Evolutionary conservation across 2,113 vertebrate species (phyloP).

Genomic region (Campylomormyrus tamandua): DNA sequence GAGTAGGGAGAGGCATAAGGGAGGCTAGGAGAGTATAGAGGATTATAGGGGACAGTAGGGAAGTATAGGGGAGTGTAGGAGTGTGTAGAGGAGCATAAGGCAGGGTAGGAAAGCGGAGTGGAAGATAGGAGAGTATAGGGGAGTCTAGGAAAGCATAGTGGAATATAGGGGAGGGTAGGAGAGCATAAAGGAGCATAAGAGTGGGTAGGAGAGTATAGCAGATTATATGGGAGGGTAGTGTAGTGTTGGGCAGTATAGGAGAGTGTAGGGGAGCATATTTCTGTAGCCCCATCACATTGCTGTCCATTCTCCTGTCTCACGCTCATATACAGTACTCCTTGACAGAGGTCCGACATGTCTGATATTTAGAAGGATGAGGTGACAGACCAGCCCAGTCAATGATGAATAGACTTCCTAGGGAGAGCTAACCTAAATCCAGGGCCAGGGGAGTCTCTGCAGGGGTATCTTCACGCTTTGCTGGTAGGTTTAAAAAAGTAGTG

Average conservation of each 20-base stretch:
- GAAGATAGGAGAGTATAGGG: background rate
- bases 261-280: background rate
- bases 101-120: no score
- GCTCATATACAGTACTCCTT: background rate
- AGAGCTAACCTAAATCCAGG: background rate
- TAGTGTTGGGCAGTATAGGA: background rate
- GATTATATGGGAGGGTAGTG: background rate
- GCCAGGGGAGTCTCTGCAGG: background rate
- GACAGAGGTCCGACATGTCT: background rate
- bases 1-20: background rate
- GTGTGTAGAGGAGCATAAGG: background rate
- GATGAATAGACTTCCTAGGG: background rate
- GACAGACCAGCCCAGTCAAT: background rate
- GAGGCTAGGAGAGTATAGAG: background rate
- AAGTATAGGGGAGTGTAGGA: background rate
- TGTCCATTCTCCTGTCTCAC: background rate
- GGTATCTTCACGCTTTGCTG: background rate
- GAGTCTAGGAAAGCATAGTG: background rate
- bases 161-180: background rate
- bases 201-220: background rate
- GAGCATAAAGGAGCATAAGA: background rate
- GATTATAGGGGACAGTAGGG: background rate
- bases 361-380: background rate
- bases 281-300: background rate
- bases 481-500: background rate